Base-by-base conservation (phyloP, 2,888 invertebrate genomes). In the Stenotaenia linearis region DNA sequence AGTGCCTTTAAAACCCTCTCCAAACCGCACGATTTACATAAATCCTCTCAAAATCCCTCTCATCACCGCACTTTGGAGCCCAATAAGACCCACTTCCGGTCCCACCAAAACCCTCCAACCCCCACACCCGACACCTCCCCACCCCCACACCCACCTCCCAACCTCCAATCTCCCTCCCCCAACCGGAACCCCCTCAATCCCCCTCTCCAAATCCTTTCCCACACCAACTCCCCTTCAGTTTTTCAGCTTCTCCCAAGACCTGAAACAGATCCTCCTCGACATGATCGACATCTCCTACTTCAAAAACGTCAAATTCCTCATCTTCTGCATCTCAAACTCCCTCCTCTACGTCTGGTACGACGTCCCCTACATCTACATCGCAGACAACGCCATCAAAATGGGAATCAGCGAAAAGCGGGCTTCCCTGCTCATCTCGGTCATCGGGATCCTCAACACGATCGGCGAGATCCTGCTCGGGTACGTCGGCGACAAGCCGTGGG, bases 331-430 rank as follows among this genome's bases (percentile, higher is more conserved):
- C 18, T 94, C 96, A 79, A 96, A 96, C 82, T 91, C 96, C 83
- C 89, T 96, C 79, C 89, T 97, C 78, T 97, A 97, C 87, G 91
- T 93, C 84, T 96, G 96, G 93, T 87, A 88, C 82, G 97, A 98
- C 84, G 94, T 97, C 80, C 96, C 97, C 15, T 98, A 98, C 88
- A 94, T 97, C 86, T 97, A 96, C 87, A 89, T 97, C 81, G 93
- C 93, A 79, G 96, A 97, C 84, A 92, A 93, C 85, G 92, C 95
- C 88, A 90, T 90, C 40, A 90, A 90, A 10, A 89, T 90, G 81
- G 91, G 91, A 0, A 93, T 92, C 83, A 89, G 88, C 1, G 92
- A 93, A 82, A 83, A 84, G 7, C 79, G 92, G 77, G 92, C 92
- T 4, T 94, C 96, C 5, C 90, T 90, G 81, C 90, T 97, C 83